Percentiles rank a stretch among this genome's conserved stretches.
Evolutionary conservation across 2,888 invertebrate genomes (phyloP).

Genomic region (Erebia palarica): DNA sequence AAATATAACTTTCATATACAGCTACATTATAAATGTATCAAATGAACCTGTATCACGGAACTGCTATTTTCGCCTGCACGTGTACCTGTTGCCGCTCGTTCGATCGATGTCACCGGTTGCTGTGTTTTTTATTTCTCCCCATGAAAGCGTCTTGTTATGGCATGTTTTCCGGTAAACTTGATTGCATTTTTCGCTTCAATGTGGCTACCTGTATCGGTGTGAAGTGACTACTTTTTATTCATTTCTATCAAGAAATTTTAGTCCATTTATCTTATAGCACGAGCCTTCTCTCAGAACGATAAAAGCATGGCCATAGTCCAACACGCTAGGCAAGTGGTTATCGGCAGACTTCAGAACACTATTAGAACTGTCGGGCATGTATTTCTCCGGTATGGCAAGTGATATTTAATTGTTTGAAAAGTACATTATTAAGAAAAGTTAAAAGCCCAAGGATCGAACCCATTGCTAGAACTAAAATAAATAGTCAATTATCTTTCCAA

Average conservation of each 20-base stretch:
- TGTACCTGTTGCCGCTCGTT: conserved; percentile 17
- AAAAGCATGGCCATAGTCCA: too few species aligned
- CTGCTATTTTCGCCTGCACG: conserved; percentile 15
- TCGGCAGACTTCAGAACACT: too few species aligned
- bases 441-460: too few species aligned
- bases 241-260: not conserved
- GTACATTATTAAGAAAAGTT: too few species aligned
- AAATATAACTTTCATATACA: not conserved
- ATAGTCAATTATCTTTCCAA: too few species aligned
- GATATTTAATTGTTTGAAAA: too few species aligned
- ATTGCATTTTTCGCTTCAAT: conserved; percentile 37
- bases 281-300: too few species aligned
- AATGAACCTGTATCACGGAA: not conserved
- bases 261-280: too few species aligned
- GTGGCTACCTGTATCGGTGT: not conserved
- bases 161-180: conserved; percentile 54
- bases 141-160: conserved; percentile 61
- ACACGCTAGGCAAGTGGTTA: too few species aligned
- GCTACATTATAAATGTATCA: not conserved
- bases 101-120: conserved; percentile 21
- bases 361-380: too few species aligned
- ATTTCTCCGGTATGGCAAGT: too few species aligned
- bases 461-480: too few species aligned
- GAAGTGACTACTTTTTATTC: not conserved
- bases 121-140: conserved; percentile 29